A percentile compares a stretch with the other conserved stretches of the same genome.
These are phyloP conservation scores for Polia nebulosa DNA, from an alignment of 2,888 invertebrate genomes.

Conservation along the genomic window DNA sequence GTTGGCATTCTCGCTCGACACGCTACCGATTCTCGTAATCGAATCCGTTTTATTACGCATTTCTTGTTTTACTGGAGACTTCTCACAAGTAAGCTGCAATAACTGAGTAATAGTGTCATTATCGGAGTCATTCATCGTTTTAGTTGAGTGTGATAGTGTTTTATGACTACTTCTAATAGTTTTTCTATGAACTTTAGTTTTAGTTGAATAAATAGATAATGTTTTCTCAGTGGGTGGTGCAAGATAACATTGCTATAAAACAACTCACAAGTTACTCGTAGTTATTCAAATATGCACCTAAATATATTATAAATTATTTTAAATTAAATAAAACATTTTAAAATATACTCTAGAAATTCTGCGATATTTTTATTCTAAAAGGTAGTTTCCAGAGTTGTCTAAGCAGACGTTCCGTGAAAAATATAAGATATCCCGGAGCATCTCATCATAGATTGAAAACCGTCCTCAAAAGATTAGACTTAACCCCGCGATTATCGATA, in stretches of 20 bases:
- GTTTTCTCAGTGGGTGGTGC: constrained; percentile 1
- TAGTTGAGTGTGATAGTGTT: constrained; percentile 10
- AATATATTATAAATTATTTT: no score
- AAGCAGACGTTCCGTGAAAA: background rate
- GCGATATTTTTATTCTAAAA: background rate
- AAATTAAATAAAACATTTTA: no score
- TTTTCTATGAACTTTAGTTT: constrained; percentile 5
- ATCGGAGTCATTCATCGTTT: constrained; percentile 33
- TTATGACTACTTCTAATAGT: constrained; percentile 14
- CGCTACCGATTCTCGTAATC: constrained; percentile 54
- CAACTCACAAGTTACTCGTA: background rate
- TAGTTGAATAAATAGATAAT: background rate
- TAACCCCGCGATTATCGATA: constrained; percentile 1
- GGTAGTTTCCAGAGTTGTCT: background rate
- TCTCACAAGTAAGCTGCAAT: constrained; percentile 46
- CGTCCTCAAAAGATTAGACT: constrained; percentile 1
- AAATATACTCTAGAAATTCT: no score
- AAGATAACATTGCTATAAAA: constrained; percentile 2
- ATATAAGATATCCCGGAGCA: background rate
- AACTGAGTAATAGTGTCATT: constrained; percentile 37
- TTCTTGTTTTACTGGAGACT: constrained; percentile 44
- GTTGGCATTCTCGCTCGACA: constrained; percentile 49
- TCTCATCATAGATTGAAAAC: constrained; percentile 25
- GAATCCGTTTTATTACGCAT: constrained; percentile 52
- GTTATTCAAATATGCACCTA: no score